A percentile compares a stretch with the other conserved stretches of the same genome.
These are phyloP conservation scores for Staurois parvus DNA, from an alignment of 2,797 vertebrate genomes.

Conservation along the genomic window DNA sequence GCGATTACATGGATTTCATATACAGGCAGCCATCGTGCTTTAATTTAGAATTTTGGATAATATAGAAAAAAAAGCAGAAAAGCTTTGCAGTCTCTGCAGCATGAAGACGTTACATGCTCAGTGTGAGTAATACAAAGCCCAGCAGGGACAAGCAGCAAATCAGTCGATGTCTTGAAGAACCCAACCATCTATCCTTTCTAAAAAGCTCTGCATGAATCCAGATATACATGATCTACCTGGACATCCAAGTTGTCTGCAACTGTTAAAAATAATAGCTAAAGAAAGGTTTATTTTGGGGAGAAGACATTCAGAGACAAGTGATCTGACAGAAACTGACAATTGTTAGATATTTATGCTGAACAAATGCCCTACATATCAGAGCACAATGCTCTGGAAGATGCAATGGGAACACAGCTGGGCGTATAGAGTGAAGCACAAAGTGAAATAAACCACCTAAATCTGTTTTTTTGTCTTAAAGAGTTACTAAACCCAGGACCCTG, in stretches of 20 bases:
- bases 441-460: neutral
- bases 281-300: neutral
- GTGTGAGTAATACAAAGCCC: neutral
- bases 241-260: neutral
- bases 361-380: too few relatives aligned
- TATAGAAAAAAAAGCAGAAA: neutral
- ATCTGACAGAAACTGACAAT: neutral
- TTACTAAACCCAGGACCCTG: too few relatives aligned
- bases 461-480: too few relatives aligned
- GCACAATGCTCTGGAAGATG: too few relatives aligned
- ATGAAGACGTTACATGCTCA: neutral
- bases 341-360: neutral
- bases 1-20: too few relatives aligned
- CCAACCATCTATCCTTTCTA: neutral
- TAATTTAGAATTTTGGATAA: neutral
- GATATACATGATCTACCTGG: neutral
- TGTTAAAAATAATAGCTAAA: too few relatives aligned
- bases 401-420: neutral
- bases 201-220: neutral
- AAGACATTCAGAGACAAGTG: neutral
- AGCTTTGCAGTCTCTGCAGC: neutral
- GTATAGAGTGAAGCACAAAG: neutral
- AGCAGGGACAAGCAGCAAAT: neutral
- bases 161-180: neutral
- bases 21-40: neutral